These are phyloP conservation scores for Leptinotarsa lineolata DNA, from an alignment of 1,140 invertebrate genomes.

Conservation along the genomic window DNA sequence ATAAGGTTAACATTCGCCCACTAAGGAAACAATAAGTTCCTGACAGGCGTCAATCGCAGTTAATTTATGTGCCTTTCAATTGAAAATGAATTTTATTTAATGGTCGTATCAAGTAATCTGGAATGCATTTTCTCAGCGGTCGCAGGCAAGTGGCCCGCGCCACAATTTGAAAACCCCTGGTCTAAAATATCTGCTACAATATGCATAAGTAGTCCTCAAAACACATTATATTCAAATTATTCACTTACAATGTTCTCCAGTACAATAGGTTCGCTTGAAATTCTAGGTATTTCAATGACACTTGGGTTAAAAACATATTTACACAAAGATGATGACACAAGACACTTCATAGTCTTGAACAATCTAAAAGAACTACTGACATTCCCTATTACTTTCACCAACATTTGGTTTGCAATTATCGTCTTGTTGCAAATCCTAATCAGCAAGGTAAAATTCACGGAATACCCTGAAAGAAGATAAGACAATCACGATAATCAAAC, in stretches of 20 bases:
- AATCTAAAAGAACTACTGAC: slow-evolving; percentile 45
- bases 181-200: too few species aligned
- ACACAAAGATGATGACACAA: slow-evolving; percentile 55
- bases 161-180: too few species aligned
- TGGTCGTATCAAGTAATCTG: too few species aligned
- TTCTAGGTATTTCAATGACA: slow-evolving; percentile 43
- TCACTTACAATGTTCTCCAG: slow-evolving; percentile 7
- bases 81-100: too few species aligned
- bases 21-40: too few species aligned
- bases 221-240: background rate
- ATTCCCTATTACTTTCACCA: slow-evolving; percentile 29
- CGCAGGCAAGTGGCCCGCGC: too few species aligned
- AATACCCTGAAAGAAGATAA: background rate
- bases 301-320: slow-evolving; percentile 52
- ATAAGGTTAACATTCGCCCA: too few species aligned
- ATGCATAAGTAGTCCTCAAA: too few species aligned
- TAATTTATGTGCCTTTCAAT: too few species aligned
- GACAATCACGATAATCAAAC: background rate
- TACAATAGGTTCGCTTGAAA: slow-evolving; percentile 33
- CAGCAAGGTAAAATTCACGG: slow-evolving; percentile 29
- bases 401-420: slow-evolving; percentile 18
- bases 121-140: too few species aligned
- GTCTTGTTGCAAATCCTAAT: background rate
- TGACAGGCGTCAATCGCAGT: too few species aligned
- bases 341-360: slow-evolving; percentile 58